A percentile compares a stretch with the other conserved stretches of the same genome.
Evolutionary conservation across 2,113 vertebrate genomes (phyloP).

Genomic region (Catharus minimus): DNA sequence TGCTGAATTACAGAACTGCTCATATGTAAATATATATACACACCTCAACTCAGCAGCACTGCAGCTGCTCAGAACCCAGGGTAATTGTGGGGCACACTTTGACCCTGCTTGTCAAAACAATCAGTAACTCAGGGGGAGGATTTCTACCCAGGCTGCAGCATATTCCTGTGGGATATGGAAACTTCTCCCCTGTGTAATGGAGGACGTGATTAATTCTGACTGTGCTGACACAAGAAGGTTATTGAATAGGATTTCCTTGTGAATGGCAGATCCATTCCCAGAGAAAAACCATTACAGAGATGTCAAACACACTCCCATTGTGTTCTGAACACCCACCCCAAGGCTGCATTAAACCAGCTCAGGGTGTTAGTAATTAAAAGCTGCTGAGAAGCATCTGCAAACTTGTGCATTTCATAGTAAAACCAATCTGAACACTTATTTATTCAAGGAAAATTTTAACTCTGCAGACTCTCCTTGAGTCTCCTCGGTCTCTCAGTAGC

Average conservation of each 20-base stretch:
- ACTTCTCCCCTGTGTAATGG: background rate
- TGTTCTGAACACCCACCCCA: background rate
- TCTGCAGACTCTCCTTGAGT: background rate
- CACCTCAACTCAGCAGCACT: background rate
- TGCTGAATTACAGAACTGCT: background rate
- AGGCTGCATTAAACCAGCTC: background rate
- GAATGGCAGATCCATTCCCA: conserved; percentile 7
- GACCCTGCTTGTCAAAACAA: conserved; percentile 38
- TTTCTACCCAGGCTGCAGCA: background rate
- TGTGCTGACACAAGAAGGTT: conserved; percentile 29
- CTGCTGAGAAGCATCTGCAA: background rate
- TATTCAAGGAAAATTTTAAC: background rate
- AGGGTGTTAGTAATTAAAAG: background rate
- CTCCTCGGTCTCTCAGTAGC: background rate
- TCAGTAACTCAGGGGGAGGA: background rate
- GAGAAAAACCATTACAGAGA: background rate
- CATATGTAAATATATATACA: background rate
- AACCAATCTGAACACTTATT: background rate
- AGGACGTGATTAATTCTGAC: conserved; percentile 51
- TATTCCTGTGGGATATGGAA: conserved; percentile 32
- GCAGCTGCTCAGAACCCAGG: background rate
- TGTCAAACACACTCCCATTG: background rate
- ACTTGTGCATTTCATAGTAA: background rate
- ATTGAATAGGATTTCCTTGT: conserved; percentile 33
- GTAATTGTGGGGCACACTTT: background rate